Evolutionary conservation across 2,113 vertebrate species (phyloP), one percentile per base, ranked within the genome.

Genomic region (Hippocampus barbouri): DNA sequence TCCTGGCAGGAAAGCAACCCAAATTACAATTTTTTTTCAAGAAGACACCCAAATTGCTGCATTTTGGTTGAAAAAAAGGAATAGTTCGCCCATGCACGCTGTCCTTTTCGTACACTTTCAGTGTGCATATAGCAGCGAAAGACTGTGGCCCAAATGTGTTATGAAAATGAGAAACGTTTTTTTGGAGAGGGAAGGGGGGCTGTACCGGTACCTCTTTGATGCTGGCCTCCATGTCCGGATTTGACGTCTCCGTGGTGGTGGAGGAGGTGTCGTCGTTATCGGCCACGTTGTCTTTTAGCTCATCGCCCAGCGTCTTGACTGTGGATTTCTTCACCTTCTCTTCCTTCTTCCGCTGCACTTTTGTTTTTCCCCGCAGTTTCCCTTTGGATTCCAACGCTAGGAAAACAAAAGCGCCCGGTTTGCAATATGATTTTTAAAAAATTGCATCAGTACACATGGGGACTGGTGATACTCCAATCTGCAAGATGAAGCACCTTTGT

Each of bases 181-280:
- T 34, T 34, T 20, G 23, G 9, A 14, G 57, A 14, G 3, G 25
- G 7, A 10, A 5, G 4, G 34, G 34, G 34, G 34, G 5, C 5
- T 38, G 34, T 38, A 5, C 34, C 34, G 34, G 12, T 90, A 98
- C 97, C 96, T 98, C 97, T 91, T 95, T 97, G 71, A 94, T 87
- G 87, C 91, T 92, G 4, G 94, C 87, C 74, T 99, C 97, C 80
- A 94, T 91, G 40, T 99, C 97, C 5, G 97, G 97, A 81, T 95
- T 99, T 68, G 97, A 99, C 73, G 97, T 96, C 91, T 99, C 97
- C 15, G 97, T 99, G 74, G 97, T 99, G 14, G 97, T 99, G 79
- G 97, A 99, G 82, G 97, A 99, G 90, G 95, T 97, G 92, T 99
- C 97, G 16, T 99, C 97, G 21, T 93, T 92, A 84, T 98, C 97